phyloP scores from a whole-genome alignment of 1,140 invertebrate genomes.

The Ceratitis capitata region DNA sequence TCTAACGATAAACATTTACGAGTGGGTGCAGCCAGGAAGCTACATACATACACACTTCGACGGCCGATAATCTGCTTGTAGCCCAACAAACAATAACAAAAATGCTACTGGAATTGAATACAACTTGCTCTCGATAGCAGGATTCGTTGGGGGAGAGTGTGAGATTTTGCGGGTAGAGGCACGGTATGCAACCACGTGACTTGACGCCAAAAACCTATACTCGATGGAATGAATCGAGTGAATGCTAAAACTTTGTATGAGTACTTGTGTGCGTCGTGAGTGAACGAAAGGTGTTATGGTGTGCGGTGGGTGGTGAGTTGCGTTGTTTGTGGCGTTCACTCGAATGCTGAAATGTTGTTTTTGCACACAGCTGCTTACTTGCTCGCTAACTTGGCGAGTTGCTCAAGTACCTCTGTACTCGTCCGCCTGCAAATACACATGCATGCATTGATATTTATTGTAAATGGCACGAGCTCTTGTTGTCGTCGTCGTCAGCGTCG shows the following conservation, averaged over 20 bases:
- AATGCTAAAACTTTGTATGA: no score
- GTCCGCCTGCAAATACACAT: not conserved
- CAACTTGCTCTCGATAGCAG: not conserved
- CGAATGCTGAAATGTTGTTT: not conserved
- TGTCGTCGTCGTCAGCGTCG: not conserved
- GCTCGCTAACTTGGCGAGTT: not conserved
- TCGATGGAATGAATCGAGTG: not conserved
- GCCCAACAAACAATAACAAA: not conserved
- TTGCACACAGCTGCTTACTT: not conserved
- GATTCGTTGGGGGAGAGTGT: not conserved
- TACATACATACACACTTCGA: not conserved
- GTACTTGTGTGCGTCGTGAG: not conserved
- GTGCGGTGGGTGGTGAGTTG: not conserved
- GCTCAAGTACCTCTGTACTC: not conserved
- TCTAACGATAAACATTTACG: slow-evolving; percentile 11
- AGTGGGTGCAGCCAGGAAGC: slow-evolving; percentile 1
- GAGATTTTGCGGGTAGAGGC: no score
- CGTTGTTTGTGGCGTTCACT: not conserved
- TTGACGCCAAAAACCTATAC: not conserved
- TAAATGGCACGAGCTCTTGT: slow-evolving; percentile 3
- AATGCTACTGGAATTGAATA: not conserved
- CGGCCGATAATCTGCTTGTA: not conserved
- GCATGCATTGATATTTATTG: not conserved
- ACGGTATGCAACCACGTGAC: not conserved
- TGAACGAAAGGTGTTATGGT: no score